Conservation (phyloP, 2,113 vertebrate genomes). For the Aspiorhynchus laticeps region DNA sequence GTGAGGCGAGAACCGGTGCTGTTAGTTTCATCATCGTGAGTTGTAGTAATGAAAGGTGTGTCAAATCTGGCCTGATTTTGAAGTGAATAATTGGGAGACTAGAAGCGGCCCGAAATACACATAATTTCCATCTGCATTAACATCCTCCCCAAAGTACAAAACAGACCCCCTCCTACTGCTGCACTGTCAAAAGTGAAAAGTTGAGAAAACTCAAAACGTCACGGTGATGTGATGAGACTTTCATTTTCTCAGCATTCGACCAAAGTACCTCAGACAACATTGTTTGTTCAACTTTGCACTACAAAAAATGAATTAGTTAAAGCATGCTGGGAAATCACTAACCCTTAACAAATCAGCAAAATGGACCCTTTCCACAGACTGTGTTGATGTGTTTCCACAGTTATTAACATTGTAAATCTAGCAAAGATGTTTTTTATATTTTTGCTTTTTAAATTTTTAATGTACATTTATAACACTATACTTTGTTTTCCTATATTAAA, state of each 20-base stretch:
- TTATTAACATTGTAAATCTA: neutral
- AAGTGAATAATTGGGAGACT: constrained; percentile 46
- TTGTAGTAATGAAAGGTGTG: constrained; percentile 50
- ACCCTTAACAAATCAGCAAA: neutral
- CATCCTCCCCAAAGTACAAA: constrained; percentile 22
- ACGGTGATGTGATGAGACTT: neutral
- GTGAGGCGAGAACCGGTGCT: constrained; percentile 11
- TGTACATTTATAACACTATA: neutral
- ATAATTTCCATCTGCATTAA: constrained; percentile 39
- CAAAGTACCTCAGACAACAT: neutral
- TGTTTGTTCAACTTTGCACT: neutral
- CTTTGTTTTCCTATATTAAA: neutral
- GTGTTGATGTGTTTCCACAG: neutral
- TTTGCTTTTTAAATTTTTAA: neutral
- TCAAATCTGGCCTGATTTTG: constrained; percentile 53
- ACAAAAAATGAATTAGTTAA: neutral
- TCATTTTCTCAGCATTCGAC: neutral
- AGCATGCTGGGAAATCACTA: neutral
- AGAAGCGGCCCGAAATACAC: constrained; percentile 19
- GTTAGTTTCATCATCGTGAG: constrained; percentile 33
- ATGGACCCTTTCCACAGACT: neutral
- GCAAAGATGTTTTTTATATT: neutral
- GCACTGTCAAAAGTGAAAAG: neutral
- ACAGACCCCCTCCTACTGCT: neutral
- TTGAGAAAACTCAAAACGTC: constrained; percentile 20